Base-by-base conservation (phyloP, 1,140 invertebrate species). In the Sinella curviseta region DNA sequence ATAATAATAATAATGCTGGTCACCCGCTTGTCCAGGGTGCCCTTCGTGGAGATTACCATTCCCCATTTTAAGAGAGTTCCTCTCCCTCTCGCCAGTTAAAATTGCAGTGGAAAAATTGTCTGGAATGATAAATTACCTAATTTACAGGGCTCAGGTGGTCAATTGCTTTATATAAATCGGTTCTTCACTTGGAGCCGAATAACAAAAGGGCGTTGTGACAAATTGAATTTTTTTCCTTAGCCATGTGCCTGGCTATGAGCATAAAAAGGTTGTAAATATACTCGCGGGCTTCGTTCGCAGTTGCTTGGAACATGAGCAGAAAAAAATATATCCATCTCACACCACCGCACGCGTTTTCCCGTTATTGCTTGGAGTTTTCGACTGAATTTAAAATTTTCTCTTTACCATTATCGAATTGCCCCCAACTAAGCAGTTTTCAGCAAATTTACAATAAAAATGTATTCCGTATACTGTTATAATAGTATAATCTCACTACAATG, bases 61-160 rank as follows among this genome's bases (percentile, higher is more conserved):
- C 24, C 57, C 57, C 57, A 3, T 60, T 60, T 60, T 60, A 60
- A 60, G 57, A 8, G 24, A 70, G 31, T 33, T 70, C 14, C 31
- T 33, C 30, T 70, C 65, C 12, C n/a, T 30, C 28, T 31, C 26
- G 57, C 8, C 8, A 65, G 57, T 33, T 70, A 70, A 70, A 70
- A 70, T 70, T 70, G 65, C 31, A 70, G 31, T 26, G 20, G 57
- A 76, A 78, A 81, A 82, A 81, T 82, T 79, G 81, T 81, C 81
- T 48, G 67, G 81, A 84, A 84, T 84, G 83, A 84, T 84, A 84
- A 84, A 84, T 84, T 82, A 76, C 78, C 82, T 84, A 82, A 84
- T 84, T 84, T 82, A 82, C 79, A 81, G 78, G 83, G 83, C 83
- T 84, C 83, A 84, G 83, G 83, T 84, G 83, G 81, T 84, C 83